These are phyloP conservation scores for Gambelia wislizenii DNA, from an alignment of 2,797 vertebrate genomes.

Conservation along the genomic window DNA sequence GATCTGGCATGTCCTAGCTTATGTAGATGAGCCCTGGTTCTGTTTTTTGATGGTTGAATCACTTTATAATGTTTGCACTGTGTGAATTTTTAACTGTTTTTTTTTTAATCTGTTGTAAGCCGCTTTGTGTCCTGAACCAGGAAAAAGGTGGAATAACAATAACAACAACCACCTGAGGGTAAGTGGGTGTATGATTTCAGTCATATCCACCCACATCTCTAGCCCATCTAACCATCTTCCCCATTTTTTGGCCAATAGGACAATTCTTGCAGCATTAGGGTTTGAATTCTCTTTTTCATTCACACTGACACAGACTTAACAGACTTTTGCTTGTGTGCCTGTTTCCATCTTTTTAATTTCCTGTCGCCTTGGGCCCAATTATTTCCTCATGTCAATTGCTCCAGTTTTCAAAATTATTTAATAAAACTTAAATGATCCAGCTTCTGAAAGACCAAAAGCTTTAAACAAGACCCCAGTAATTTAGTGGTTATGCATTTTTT, in stretches of 20 bases:
- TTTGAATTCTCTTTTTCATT: conserved; percentile 36
- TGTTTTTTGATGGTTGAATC: too few species aligned
- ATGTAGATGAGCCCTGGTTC: too few species aligned
- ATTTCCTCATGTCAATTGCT: conserved; percentile 44
- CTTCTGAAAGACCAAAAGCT: conserved; percentile 38
- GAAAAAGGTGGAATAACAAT: too few species aligned
- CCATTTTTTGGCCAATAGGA: conserved; percentile 14
- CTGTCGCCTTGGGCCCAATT: conserved; percentile 42
- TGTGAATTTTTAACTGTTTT: too few species aligned
- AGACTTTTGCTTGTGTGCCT: conserved; percentile 51
- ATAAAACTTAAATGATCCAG: conserved; percentile 48
- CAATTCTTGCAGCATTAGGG: conserved; percentile 35
- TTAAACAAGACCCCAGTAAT: conserved; percentile 38
- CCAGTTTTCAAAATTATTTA: conserved; percentile 51
- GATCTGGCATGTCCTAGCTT: too few species aligned
- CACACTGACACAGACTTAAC: conserved; percentile 41
- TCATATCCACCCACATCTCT: conserved; percentile 32
- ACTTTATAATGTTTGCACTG: too few species aligned
- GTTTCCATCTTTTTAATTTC: conserved; percentile 38
- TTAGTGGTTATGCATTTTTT: conserved; percentile 20
- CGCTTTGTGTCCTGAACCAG: too few species aligned
- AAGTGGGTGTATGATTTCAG: not conserved
- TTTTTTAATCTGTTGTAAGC: too few species aligned
- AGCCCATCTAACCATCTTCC: not conserved
- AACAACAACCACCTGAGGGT: too few species aligned